Percentiles rank a stretch among this genome's conserved stretches.
Conservation (phyloP, 2,888 invertebrate genomes). For the Kuschelorhynchus macadamiae region DNA sequence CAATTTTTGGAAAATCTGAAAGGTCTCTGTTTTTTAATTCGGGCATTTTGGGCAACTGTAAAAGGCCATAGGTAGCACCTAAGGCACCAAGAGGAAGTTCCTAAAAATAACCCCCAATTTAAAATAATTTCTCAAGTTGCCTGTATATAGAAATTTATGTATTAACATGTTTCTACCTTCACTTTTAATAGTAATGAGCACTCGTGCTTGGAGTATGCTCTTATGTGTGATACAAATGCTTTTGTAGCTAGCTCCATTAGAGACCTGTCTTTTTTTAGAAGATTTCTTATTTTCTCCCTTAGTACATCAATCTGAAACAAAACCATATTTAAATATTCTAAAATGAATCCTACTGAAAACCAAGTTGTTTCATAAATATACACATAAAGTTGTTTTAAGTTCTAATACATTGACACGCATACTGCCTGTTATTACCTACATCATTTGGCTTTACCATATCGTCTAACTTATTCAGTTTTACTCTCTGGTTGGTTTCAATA, state of each 20-base stretch:
- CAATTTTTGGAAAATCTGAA: conserved; percentile 71
- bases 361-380: too few relatives aligned
- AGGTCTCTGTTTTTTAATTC: conserved; percentile 83
- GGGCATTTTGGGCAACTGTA: conserved; percentile 95
- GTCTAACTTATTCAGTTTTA: conserved; percentile 73
- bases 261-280: conserved; percentile 80
- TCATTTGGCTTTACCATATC: conserved; percentile 56
- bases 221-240: conserved; percentile 96
- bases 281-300: conserved; percentile 73
- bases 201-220: conserved; percentile 96
- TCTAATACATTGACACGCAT: too few relatives aligned
- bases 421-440: too few relatives aligned
- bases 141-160: background rate
- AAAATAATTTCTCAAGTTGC: background rate
- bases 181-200: conserved; percentile 89
- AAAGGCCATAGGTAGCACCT: conserved; percentile 90
- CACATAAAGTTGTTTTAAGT: too few relatives aligned
- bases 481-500: conserved; percentile 91
- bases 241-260: conserved; percentile 89
- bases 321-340: background rate
- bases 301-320: conserved; percentile 65
- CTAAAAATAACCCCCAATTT: conserved; percentile 57
- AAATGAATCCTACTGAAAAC: too few relatives aligned
- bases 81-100: conserved; percentile 88
- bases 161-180: conserved; percentile 72